Evolutionary conservation across 2,888 invertebrate species (phyloP), one percentile per base, ranked within the genome.

Genomic region (Leuctra nigra): DNA sequence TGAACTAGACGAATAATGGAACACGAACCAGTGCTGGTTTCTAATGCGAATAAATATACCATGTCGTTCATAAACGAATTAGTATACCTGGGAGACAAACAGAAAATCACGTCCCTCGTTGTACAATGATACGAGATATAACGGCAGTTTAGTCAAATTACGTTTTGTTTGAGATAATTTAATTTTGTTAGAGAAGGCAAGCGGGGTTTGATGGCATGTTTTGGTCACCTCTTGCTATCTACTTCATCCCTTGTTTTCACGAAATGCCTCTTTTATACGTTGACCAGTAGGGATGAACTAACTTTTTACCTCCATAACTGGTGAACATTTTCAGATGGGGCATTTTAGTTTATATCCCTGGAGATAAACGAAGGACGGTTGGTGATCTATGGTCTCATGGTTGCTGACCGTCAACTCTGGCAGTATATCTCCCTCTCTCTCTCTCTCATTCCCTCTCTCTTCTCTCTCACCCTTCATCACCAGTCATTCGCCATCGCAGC

Each of bases 281-380:
- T n/a, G n/a, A n/a, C n/a, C n/a, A n/a, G 7, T 2, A 18, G 39
- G 16, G 39, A 39, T 39, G 20, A 23, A 20, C n/a, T n/a, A 44
- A 44, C 44, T 44, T 44, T 20, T 44, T 44, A n/a, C n/a, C n/a
- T n/a, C 23, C 44, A 44, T 44, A 44, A 20, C 44, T 44, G 22
- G n/a, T 23, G 23, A 20, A 44, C 44, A 44, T 44, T 44, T 44
- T 44, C 44, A 44, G 11, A 20, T 20, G 44, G 22, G 23, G 23
- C 23, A 20, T 44, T 20, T 23, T 44, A 7, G 44, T 44, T 44
- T 20, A 20, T 44, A 23, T 44, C 44, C 44, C 44, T 18, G 2
- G 44, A 44, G 44, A 44, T 44, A 44, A 44, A 23, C 22, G 44
- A 20, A 44, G 20, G 22, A 44, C 20, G 9, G 4, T 4, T 7